Percentiles rank a stretch among this genome's conserved stretches.
These are phyloP conservation scores for Ichneumoninae sp. DNA, from an alignment of 2,888 invertebrate species.

Conservation along the genomic window DNA sequence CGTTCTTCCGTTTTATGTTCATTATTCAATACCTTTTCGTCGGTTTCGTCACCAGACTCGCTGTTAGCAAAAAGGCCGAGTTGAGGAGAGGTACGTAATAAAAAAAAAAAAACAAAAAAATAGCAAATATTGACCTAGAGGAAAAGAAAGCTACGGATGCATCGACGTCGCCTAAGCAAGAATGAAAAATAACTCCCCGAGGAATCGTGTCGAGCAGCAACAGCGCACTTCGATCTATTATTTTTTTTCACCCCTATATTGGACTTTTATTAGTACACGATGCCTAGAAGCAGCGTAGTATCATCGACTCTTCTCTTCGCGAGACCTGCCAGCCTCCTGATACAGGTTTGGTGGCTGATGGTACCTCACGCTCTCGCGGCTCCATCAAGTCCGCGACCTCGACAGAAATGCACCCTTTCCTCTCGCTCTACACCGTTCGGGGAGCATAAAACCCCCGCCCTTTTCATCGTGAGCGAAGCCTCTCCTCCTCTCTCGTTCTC, in stretches of 20 bases:
- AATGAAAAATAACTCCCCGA: neutral
- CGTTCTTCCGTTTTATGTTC: conserved; percentile 1
- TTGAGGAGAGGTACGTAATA: neutral
- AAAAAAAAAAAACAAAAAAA: neutral
- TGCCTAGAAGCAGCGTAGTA: conserved; percentile 24
- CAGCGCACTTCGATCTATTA: conserved; percentile 8
- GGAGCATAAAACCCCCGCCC: neutral
- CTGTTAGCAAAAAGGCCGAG: neutral
- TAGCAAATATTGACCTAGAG: neutral
- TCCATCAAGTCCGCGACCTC: conserved; percentile 50
- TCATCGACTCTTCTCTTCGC: conserved; percentile 33
- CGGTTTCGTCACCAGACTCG: conserved; percentile 5
- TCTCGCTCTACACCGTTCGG: conserved; percentile 25
- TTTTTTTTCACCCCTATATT: conserved; percentile 28
- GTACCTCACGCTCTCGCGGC: conserved; percentile 22
- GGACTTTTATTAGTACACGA: conserved; percentile 4
- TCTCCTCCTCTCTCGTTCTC: conserved; percentile 40
- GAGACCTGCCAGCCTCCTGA: conserved; percentile 24
- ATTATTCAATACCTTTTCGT: conserved; percentile 15
- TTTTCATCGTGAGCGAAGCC: conserved; percentile 32
- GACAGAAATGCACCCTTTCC: conserved; percentile 39
- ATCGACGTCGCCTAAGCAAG: neutral
- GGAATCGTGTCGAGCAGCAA: conserved; percentile 39
- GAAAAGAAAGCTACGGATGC: neutral
- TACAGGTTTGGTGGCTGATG: conserved; percentile 29